Evolutionary conservation across 1,140 invertebrate genomes (phyloP).

Genomic region (roundworm (Caenorhabditis elegans)): WBcel235 BX284603.4:1812501-1813000

Average conservation of each 20-base stretch:
- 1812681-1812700: not conserved
- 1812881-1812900: constrained; percentile 89
- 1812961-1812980: constrained; percentile 72
- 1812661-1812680: too few relatives aligned
- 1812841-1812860: constrained; percentile 89
- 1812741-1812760: constrained; percentile 51
- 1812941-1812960: constrained; percentile 68
- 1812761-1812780: constrained; percentile 80
- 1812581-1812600: too few relatives aligned
- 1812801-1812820: constrained; percentile 83
- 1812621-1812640: too few relatives aligned
- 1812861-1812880: constrained; percentile 90
- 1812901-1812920: constrained; percentile 82
- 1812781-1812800: constrained; percentile 91
- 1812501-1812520: too few relatives aligned
- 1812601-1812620: too few relatives aligned
- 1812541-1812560: too few relatives aligned
- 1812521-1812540: too few relatives aligned
- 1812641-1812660: too few relatives aligned
- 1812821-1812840: constrained; percentile 91
- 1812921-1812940: constrained; percentile 75
- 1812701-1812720: not conserved
- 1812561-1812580: too few relatives aligned
- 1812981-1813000: constrained; percentile 72
- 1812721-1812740: too few relatives aligned